phyloP scores from a whole-genome alignment of 2,888 invertebrate genomes.

The Spisula subtruncata region DNA sequence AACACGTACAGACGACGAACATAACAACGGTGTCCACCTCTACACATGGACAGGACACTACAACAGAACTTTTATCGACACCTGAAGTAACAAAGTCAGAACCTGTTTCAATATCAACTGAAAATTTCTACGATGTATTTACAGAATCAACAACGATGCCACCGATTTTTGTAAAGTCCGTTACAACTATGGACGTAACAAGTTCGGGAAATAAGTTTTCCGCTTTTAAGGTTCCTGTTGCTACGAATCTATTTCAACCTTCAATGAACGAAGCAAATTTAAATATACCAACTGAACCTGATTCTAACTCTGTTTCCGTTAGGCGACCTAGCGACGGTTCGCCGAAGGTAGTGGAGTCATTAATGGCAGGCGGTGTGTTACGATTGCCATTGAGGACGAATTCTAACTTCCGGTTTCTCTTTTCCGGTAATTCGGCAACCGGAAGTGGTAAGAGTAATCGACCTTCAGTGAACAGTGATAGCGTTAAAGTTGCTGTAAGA shows the following conservation, averaged over 20 bases:
- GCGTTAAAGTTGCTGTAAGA: neutral
- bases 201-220: neutral
- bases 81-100: neutral
- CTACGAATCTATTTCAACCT: slow-evolving; percentile 40
- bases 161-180: neutral
- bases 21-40: neutral
- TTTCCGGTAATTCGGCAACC: slow-evolving; percentile 37
- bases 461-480: neutral
- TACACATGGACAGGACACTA: neutral
- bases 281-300: neutral
- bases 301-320: neutral
- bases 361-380: slow-evolving; percentile 57
- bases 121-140: neutral
- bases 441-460: neutral
- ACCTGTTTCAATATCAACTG: neutral
- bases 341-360: slow-evolving; percentile 52
- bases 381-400: slow-evolving; percentile 61
- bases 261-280: neutral
- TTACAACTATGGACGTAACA: neutral
- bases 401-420: slow-evolving; percentile 62
- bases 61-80: neutral
- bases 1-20: neutral
- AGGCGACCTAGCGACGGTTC: neutral
- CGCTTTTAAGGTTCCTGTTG: slow-evolving; percentile 7
- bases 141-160: neutral